Evolutionary conservation across 2,888 invertebrate species (phyloP).

Genomic region (Gymnoscelis rufifasciata): DNA sequence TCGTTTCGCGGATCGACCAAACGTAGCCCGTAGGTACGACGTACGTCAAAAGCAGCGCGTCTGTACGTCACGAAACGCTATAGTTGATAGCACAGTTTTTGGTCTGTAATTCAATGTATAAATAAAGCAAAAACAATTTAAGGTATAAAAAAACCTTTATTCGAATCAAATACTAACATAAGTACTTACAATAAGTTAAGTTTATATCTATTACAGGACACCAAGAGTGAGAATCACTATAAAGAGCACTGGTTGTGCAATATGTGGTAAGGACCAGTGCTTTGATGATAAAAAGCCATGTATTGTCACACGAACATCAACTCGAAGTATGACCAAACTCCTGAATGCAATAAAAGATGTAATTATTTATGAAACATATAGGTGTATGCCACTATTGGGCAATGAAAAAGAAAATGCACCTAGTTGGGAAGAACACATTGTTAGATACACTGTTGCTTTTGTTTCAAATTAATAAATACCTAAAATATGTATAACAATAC

Average conservation of each 20-base stretch:
- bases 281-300: constrained; percentile 26
- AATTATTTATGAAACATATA: constrained; percentile 53
- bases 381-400: constrained; percentile 66
- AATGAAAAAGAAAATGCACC: constrained; percentile 52
- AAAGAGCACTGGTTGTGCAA: constrained; percentile 29
- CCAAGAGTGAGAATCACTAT: constrained; percentile 32
- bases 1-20: too few species aligned
- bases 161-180: constrained; percentile 56
- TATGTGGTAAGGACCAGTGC: constrained; percentile 33
- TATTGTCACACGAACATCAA: constrained; percentile 37
- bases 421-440: constrained; percentile 60
- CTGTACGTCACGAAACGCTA: too few species aligned
- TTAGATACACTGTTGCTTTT: constrained; percentile 52
- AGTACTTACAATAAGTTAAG: constrained; percentile 57
- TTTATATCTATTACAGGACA: constrained; percentile 41
- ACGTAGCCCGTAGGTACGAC: too few species aligned
- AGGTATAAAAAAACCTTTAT: constrained; percentile 46
- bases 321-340: constrained; percentile 45
- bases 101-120: too few species aligned
- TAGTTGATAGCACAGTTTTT: too few species aligned
- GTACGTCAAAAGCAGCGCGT: too few species aligned
- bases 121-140: constrained; percentile 1
- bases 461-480: too few species aligned
- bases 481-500: too few species aligned
- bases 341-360: constrained; percentile 38